These are phyloP conservation scores for Scomber japonicus DNA, from an alignment of 2,113 vertebrate species.

Conservation along the genomic window DNA sequence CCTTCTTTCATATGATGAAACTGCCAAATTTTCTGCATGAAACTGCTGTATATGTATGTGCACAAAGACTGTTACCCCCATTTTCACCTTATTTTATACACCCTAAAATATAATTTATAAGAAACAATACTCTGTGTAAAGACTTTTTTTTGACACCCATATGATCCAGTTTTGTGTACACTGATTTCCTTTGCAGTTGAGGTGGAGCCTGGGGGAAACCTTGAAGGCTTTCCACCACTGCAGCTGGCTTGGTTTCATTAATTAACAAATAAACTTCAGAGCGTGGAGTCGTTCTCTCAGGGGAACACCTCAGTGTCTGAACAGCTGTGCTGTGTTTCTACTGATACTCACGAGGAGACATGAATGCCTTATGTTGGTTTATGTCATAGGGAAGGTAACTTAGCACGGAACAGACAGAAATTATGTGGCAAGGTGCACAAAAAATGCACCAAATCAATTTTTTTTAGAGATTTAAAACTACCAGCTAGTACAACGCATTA, in stretches of 20 bases:
- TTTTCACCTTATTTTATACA: constrained; percentile 46
- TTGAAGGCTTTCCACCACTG: constrained; percentile 30
- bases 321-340: constrained; percentile 53
- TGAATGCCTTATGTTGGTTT: constrained; percentile 2
- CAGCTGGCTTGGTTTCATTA: constrained; percentile 53
- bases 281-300: background rate
- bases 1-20: background rate
- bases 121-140: background rate
- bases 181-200: constrained; percentile 3
- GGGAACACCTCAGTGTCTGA: constrained; percentile 9
- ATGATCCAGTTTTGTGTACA: background rate
- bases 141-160: background rate
- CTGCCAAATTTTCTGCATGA: constrained; percentile 46
- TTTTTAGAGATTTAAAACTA: too few relatives aligned
- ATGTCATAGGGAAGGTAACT: background rate
- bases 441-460: too few relatives aligned
- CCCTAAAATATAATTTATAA: constrained; percentile 54
- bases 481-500: too few relatives aligned
- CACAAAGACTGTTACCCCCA: constrained; percentile 27
- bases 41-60: constrained; percentile 6
- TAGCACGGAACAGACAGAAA: background rate
- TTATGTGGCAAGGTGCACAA: background rate
- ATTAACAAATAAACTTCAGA: constrained; percentile 26
- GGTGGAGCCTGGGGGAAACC: constrained; percentile 19
- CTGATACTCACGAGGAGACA: background rate